Base-by-base conservation (phyloP, 2,113 vertebrate genomes). In the Electrona antarctica region DNA sequence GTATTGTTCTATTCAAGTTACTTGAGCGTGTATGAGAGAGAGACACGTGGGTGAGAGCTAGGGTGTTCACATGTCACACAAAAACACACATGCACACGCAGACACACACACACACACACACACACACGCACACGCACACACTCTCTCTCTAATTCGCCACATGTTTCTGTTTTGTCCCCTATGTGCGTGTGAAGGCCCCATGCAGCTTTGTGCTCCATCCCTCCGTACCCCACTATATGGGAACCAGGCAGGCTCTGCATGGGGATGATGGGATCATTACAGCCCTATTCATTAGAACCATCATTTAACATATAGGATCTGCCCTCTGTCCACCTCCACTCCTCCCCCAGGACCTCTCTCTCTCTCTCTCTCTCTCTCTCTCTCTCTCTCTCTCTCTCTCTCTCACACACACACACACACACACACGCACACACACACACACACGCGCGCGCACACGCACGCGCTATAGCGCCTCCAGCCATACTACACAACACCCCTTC, bases 141-240 rank as follows among this genome's bases (percentile, higher is more conserved):
- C 50, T 11, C 50, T 11, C 50, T 13, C 9, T 9, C 8, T 11
- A 83, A 83, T 81, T 80, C 69, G 64, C 88, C 90, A 90, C 89
- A 90, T 96, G 94, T 94, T 96, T 95, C 89, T 93, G 58, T 88
- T 97, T 95, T 92, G 86, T 6, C 14, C n/a, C 12, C 11, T 68
- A 45, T 64, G 50, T 64, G 29, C 74, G 54, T 61, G 76, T 73
- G 71, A 59, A 60, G 57, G 80, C 79, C 83, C 83, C 65, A 21
- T 21, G 21, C 67, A 73, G 76, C 79, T 82, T 74, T 54, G 56
- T 62, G 69, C 11, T 73, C 60, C 15, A 29, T 74, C 71, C 83
- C 74, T 67, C 54, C 4, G 8, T 21, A 21, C 2, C 21, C 21
- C 21, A 21, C 59, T 57, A 51, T 90, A 78, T 89, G 77, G 85